These are phyloP conservation scores for Semibalanus balanoides DNA, from an alignment of 1,140 invertebrate genomes.

Conservation along the genomic window DNA sequence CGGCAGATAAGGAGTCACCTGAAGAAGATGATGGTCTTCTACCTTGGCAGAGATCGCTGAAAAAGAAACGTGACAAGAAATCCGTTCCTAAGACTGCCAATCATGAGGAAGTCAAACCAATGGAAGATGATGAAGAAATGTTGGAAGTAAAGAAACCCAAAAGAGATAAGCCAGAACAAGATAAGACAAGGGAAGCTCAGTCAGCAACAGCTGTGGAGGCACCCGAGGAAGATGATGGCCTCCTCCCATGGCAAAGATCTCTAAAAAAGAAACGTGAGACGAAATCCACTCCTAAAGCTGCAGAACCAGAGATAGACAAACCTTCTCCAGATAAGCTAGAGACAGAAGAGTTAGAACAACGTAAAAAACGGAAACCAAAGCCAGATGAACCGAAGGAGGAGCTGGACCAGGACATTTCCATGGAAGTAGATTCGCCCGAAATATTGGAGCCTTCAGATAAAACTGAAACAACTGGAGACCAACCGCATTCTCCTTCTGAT, in stretches of 20 bases:
- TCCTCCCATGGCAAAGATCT: background rate
- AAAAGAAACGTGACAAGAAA: too few relatives aligned
- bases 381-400: background rate
- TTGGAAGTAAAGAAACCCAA: too few relatives aligned
- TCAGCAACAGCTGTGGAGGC: background rate
- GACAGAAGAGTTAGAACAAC: background rate
- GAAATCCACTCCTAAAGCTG: too few relatives aligned
- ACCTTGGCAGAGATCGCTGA: too few relatives aligned
- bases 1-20: too few relatives aligned
- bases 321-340: background rate
- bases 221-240: background rate
- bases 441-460: background rate
- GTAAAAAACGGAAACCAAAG: background rate
- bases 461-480: background rate
- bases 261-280: background rate
- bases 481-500: too few relatives aligned
- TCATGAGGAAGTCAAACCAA: too few relatives aligned
- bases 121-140: too few relatives aligned
- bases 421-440: background rate
- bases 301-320: too few relatives aligned
- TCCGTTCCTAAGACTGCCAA: too few relatives aligned
- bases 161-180: background rate
- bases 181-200: background rate
- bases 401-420: background rate
- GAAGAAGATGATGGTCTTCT: too few relatives aligned